phyloP scores from a whole-genome alignment of 2,888 invertebrate species.

The Argyresthia albistria region DNA sequence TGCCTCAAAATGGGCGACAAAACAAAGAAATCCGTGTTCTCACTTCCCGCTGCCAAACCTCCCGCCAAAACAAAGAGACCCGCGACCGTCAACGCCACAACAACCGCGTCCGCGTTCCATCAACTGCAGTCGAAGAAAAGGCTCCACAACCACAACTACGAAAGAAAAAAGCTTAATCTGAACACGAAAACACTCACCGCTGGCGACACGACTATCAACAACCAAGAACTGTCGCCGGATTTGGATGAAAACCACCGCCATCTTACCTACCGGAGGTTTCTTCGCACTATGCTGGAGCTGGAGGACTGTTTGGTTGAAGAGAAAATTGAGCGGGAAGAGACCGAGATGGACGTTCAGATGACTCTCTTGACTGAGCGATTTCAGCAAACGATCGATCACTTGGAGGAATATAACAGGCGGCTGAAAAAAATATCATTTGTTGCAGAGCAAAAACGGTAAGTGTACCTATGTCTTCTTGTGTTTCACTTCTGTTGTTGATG shows the following conservation, averaged over 20 bases:
- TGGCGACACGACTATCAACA: constrained; percentile 28
- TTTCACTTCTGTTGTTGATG: no score
- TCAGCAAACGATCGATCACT: constrained; percentile 46
- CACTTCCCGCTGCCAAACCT: constrained; percentile 23
- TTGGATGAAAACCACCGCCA: constrained; percentile 37
- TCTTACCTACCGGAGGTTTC: constrained; percentile 44
- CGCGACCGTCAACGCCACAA: constrained; percentile 22
- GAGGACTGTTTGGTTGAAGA: constrained; percentile 52
- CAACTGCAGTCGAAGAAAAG: constrained; percentile 20
- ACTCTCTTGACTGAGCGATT: constrained; percentile 52
- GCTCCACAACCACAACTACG: constrained; percentile 3
- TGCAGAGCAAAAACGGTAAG: constrained; percentile 56
- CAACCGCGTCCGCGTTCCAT: constrained; percentile 19
- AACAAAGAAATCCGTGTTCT: constrained; percentile 24
- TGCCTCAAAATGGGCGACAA: constrained; percentile 38
- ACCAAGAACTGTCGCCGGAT: constrained; percentile 27
- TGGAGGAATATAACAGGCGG: constrained; percentile 54
- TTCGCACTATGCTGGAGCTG: constrained; percentile 43
- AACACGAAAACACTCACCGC: constrained; percentile 23
- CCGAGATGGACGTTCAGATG: constrained; percentile 55
- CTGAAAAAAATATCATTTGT: constrained; percentile 60
- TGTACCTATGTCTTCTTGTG: constrained; percentile 2
- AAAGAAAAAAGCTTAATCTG: constrained; percentile 22
- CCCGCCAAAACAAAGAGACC: constrained; percentile 27
- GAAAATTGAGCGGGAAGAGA: constrained; percentile 48